These are phyloP conservation scores for Acanthiza pusilla DNA, from an alignment of 2,797 vertebrate genomes.

Conservation along the genomic window DNA sequence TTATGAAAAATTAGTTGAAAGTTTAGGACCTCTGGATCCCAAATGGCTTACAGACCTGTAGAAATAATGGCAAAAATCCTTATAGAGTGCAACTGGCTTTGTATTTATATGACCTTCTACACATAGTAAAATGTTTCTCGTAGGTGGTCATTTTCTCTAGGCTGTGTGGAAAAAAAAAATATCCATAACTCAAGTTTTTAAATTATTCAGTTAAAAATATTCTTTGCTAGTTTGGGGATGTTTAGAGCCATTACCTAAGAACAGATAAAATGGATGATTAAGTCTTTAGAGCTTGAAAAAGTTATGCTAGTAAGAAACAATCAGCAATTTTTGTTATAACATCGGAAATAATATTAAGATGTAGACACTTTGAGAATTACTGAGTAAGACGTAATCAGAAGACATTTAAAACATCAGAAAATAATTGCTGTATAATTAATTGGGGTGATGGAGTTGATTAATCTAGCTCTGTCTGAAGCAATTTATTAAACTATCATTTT, in stretches of 20 bases:
- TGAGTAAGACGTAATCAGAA: constrained; percentile 61
- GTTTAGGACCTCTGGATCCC: background rate
- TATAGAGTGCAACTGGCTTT: background rate
- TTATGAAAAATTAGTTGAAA: background rate
- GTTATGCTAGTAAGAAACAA: constrained; percentile 43
- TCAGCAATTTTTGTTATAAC: constrained; percentile 50
- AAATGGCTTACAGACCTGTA: background rate
- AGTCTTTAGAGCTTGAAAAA: constrained; percentile 25
- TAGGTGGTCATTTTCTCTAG: background rate
- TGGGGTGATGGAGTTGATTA: constrained; percentile 52
- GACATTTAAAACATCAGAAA: constrained; percentile 64
- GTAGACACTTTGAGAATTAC: constrained; percentile 54
- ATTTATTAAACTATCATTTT: constrained; percentile 36
- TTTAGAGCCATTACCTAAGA: background rate
- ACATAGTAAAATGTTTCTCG: background rate
- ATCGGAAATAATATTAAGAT: constrained; percentile 61
- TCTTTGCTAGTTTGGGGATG: background rate
- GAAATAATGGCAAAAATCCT: background rate
- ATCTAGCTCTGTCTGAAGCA: constrained; percentile 30
- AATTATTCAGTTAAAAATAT: background rate
- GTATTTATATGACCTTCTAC: background rate
- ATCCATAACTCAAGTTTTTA: background rate
- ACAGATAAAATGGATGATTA: constrained; percentile 13
- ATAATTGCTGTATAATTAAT: constrained; percentile 67
- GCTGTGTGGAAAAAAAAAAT: background rate